Evolutionary conservation across 2,113 vertebrate genomes (phyloP).

Genomic region (Columbina picui): DNA sequence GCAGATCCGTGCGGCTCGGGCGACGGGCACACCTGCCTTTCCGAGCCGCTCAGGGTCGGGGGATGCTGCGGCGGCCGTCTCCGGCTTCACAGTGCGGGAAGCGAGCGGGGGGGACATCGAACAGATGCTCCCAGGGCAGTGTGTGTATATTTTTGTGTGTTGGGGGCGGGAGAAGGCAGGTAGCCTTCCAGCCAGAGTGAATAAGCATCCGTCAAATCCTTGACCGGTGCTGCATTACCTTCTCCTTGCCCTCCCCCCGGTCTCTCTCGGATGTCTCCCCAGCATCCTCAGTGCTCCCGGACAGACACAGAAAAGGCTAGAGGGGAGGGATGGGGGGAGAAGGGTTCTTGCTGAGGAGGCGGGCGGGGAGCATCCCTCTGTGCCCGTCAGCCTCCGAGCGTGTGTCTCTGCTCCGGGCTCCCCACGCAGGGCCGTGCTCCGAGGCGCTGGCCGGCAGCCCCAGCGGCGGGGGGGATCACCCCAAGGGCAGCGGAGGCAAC

Average conservation of each 20-base stretch:
- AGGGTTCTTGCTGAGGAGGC: not conserved
- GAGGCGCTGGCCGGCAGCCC: constrained; percentile 75
- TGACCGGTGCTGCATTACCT: not conserved
- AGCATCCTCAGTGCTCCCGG: not conserved
- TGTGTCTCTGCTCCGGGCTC: constrained; percentile 51
- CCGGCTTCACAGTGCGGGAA: not conserved
- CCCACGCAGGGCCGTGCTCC: constrained; percentile 71
- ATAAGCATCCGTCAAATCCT: not conserved
- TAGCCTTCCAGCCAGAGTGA: not conserved
- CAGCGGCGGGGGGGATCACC: constrained; percentile 74
- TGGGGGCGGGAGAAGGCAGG: not conserved
- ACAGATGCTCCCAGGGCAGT: not conserved
- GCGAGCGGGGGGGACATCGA: not conserved
- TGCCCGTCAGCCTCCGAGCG: not conserved
- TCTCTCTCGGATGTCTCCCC: not conserved
- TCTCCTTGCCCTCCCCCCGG: not conserved
- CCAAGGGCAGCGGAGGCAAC: constrained; percentile 78
- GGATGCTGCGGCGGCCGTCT: not conserved
- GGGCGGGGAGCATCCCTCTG: not conserved
- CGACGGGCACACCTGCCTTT: not conserved
- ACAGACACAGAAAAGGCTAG: too few relatives aligned
- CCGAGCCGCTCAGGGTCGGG: not conserved
- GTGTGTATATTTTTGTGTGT: not conserved
- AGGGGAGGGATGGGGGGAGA: not conserved
- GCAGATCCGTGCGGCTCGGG: not conserved